A percentile compares a stretch with the other conserved stretches of the same genome.
Conservation (phyloP, 2,888 invertebrate genomes). For the Drosophila kokeensis region DNA sequence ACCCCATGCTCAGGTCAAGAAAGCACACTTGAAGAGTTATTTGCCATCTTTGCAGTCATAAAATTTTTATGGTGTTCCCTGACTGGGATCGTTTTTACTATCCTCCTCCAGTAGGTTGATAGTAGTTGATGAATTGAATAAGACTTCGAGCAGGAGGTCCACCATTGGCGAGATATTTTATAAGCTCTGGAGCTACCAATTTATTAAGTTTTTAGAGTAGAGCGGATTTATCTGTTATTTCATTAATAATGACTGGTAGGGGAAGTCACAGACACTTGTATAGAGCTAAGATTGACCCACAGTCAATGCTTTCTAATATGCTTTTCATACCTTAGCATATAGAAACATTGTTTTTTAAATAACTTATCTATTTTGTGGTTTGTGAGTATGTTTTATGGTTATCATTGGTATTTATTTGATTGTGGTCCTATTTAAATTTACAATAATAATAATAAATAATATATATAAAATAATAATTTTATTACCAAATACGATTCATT, state of each 20-base stretch:
- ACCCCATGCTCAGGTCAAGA: neutral
- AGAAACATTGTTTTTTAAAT: neutral
- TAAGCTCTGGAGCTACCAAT: neutral
- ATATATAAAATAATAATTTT: constrained; percentile 9
- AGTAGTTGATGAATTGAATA: neutral
- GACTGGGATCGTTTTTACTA: neutral
- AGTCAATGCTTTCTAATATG: neutral
- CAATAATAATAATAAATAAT: no score
- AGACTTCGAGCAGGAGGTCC: neutral
- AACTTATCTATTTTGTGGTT: neutral
- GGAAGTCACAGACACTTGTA: neutral
- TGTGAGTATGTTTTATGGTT: neutral
- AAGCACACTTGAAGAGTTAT: neutral
- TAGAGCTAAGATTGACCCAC: neutral
- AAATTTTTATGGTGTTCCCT: neutral
- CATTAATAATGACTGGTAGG: neutral
- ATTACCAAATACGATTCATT: constrained; percentile 5
- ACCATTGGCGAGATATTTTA: neutral
- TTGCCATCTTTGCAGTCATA: neutral
- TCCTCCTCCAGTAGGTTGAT: neutral
- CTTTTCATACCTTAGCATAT: neutral
- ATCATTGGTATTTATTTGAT: neutral
- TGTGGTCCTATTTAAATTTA: neutral
- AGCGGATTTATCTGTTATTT: neutral
- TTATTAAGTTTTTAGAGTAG: neutral